Percentiles rank a stretch among this genome's conserved stretches.
These are phyloP conservation scores for Monochamus alternatus DNA, from an alignment of 2,888 invertebrate genomes.

Conservation along the genomic window DNA sequence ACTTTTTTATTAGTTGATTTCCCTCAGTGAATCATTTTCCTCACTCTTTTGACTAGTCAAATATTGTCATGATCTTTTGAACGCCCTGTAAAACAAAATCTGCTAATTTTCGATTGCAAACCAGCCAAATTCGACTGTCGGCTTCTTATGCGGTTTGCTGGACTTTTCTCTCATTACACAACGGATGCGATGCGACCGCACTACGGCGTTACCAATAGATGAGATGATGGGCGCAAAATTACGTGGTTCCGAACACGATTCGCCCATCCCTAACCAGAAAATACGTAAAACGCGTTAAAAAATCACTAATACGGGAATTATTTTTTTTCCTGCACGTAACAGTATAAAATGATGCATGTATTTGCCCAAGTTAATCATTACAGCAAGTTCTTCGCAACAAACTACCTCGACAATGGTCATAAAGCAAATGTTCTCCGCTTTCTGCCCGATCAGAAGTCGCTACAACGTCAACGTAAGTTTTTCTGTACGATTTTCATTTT, in stretches of 20 bases:
- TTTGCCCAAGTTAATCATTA: neutral
- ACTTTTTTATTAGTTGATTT: too few species aligned
- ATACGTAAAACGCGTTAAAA: neutral
- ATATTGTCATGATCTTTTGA: too few species aligned
- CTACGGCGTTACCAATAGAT: too few species aligned
- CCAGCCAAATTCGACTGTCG: too few species aligned
- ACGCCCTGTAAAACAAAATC: too few species aligned
- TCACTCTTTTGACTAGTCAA: too few species aligned
- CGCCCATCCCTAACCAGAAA: neutral
- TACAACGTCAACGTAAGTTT: neutral
- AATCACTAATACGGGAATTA: conserved; percentile 2
- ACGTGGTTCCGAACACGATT: neutral
- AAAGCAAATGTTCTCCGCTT: neutral
- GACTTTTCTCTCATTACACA: too few species aligned
- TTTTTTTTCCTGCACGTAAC: neutral
- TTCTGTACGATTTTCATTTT: neutral
- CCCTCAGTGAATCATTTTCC: too few species aligned
- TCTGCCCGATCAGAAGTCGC: neutral
- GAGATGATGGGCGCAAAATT: neutral
- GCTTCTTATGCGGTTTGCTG: too few species aligned
- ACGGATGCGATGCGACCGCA: too few species aligned
- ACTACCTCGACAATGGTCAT: conserved; percentile 9
- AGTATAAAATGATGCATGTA: neutral
- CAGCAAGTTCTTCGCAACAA: neutral
- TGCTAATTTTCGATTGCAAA: too few species aligned